Base-by-base conservation (phyloP, 2,888 invertebrate species). In the Elysia crispata region DNA sequence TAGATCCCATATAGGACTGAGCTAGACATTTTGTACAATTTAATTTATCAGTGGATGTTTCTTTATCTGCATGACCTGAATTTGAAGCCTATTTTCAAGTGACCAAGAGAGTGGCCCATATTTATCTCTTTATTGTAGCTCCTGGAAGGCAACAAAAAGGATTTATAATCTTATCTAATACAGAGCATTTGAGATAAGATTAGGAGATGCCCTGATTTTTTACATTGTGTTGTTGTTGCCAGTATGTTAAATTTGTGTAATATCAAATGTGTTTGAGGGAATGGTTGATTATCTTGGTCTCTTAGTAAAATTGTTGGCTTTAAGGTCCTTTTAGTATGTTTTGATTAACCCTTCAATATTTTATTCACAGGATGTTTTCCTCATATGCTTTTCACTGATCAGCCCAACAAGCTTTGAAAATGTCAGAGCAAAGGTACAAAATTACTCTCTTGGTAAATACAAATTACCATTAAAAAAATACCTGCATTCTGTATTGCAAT, bases 381-480 rank as follows among this genome's bases (percentile, higher is more conserved):
- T 99, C 87, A 98, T 99, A 93, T 99, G 99, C 93, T 99, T 99
- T 93, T 98, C 99, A 70, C 94, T 99, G 89, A 98, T 99, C 82
- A 99, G 99, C 94, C 99, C 99, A 75, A 98, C 99, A 70, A 98
- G 98, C 84, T 99, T 99, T 94, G 99, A 99, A 94, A 99, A 99
- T 93, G 99, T 99, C 86, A 94, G 99, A 91, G 99, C 99, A 86
- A 99, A 99, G 95, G 96, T 96, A 93, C 83, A 88, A 79, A n/a
- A 62, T 11, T 72, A 50, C 54, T 33, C 3, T 5, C 18, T 28
- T n/a, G n/a, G n/a, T n/a, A n/a, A n/a, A n/a, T n/a, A n/a, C n/a
- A n/a, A n/a, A n/a, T n/a, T n/a, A n/a, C n/a, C n/a, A n/a, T n/a
- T n/a, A n/a, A n/a, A n/a, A n/a, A n/a, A n/a, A n/a, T n/a, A n/a